Evolutionary conservation across 2,888 invertebrate genomes (phyloP), one percentile per base, ranked within the genome.

Genomic region (Diaprepes abbreviatus): DNA sequence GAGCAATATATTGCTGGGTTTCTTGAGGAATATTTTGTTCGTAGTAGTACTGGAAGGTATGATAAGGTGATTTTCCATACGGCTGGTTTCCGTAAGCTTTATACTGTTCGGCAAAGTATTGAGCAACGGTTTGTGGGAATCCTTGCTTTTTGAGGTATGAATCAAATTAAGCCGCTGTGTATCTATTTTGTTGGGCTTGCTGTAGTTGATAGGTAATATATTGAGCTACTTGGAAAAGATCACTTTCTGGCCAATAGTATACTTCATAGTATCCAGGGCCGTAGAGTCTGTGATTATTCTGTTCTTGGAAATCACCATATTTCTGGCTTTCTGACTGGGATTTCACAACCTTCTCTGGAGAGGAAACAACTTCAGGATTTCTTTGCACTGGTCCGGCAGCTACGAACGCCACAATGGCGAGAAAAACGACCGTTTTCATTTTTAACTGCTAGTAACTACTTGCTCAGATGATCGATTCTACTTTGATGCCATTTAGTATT

Each of bases 61-160:
- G 19, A 19, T 63, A 71, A 19, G 71, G 66, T 12, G 66, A 19
- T 17, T 71, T 48, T 43, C 66, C 58, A 38, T 63, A 63, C 2
- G 68, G 38, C 14, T 62, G 52, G 24, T 12, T 24, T 33, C 43
- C 28, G 14, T 40, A 59, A 40, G 33, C 35, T 69, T 59, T 52
- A 10, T 69, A 69, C 43, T 69, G 69, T 31, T 64, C 17, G 14
- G 40, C 48, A 24, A 69, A 45, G 21, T 64, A 69, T 9, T 69
- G 17, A 12, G 50, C 69, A 3, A 69, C 58, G n/a, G 14, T 12
- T 28, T 59, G 16, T n/a, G 69, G 69, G 28, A 38, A 69, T 19
- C 64, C 69, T 10, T 59, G 52, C 12, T 40, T 16, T 14, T 58
- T 4, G 21, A 64, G 43, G 35, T 64, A 69, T 4, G 50, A 2